Percentiles rank a stretch among this genome's conserved stretches.
Evolutionary conservation across 37 sponge, comb jelly and placozoan genomes (phyloP).

Genomic region (Cliona cf. orientalis): DNA sequence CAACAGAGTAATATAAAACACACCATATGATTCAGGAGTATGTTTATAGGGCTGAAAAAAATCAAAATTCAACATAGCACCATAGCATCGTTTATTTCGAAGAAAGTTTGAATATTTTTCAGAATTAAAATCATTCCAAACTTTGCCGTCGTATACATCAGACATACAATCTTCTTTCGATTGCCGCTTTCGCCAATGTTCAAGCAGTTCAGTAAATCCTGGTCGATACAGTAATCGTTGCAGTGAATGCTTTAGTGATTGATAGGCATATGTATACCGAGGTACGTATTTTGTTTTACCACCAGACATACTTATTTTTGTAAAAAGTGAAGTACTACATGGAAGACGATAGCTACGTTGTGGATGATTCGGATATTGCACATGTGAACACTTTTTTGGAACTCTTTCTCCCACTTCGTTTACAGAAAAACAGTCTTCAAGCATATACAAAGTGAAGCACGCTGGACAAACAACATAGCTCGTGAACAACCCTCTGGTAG

Average conservation of each 20-base stretch:
- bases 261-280: constrained; percentile 11
- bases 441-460: constrained; percentile 10
- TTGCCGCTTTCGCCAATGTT: neutral
- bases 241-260: constrained; percentile 7
- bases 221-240: constrained; percentile 6
- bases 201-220: constrained; percentile 25
- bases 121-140: neutral
- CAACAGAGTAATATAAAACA: constrained; percentile 18
- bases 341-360: neutral
- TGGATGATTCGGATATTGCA: neutral
- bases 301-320: neutral
- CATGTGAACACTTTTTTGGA: neutral
- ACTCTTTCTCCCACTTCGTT: neutral
- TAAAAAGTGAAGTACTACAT: constrained; percentile 27
- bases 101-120: neutral
- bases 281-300: neutral
- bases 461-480: constrained; percentile 16
- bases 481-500: neutral
- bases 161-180: neutral
- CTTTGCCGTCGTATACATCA: neutral
- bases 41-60: constrained; percentile 49
- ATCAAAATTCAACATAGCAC: constrained; percentile 27
- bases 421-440: neutral
- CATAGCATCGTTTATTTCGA: neutral
- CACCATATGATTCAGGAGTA: constrained; percentile 12